These are phyloP conservation scores for Protomyctophum bolini DNA, from an alignment of 2,113 vertebrate genomes.

Conservation along the genomic window DNA sequence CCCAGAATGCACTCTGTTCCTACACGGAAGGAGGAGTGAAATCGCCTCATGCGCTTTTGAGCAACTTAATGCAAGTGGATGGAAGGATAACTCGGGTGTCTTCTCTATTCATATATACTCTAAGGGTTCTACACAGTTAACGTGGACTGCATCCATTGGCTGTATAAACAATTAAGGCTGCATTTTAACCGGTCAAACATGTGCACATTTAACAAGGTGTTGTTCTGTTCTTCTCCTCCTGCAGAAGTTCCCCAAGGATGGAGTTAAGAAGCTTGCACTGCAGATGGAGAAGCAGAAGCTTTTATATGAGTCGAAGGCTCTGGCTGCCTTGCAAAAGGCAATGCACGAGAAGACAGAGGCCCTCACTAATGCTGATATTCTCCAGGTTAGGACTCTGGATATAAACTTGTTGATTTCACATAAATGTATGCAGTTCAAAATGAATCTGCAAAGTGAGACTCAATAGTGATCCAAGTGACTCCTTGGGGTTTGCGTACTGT, in stretches of 20 bases:
- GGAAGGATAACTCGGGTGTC: too few relatives aligned
- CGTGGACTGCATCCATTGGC: background rate
- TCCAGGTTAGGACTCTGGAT: constrained; percentile 78
- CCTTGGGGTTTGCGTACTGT: background rate
- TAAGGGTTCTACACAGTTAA: background rate
- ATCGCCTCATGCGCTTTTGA: background rate
- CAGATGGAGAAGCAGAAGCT: constrained; percentile 93
- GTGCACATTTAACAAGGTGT: constrained; percentile 4
- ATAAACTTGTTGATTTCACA: background rate
- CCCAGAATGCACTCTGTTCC: too few relatives aligned
- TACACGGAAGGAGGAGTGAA: too few relatives aligned
- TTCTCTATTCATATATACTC: too few relatives aligned
- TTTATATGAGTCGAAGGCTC: constrained; percentile 85
- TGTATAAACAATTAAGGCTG: too few relatives aligned
- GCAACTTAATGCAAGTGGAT: too few relatives aligned
- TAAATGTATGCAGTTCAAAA: background rate
- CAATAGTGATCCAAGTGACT: background rate
- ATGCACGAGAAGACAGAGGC: constrained; percentile 85
- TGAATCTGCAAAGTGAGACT: background rate
- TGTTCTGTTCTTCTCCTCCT: constrained; percentile 11
- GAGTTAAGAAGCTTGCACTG: constrained; percentile 84
- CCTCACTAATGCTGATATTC: constrained; percentile 79
- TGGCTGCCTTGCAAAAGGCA: constrained; percentile 85
- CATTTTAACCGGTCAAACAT: background rate
- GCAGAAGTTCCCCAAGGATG: constrained; percentile 75